These are phyloP conservation scores for Drosophila bifasciata DNA, from an alignment of 1,140 invertebrate species.

Conservation along the genomic window DNA sequence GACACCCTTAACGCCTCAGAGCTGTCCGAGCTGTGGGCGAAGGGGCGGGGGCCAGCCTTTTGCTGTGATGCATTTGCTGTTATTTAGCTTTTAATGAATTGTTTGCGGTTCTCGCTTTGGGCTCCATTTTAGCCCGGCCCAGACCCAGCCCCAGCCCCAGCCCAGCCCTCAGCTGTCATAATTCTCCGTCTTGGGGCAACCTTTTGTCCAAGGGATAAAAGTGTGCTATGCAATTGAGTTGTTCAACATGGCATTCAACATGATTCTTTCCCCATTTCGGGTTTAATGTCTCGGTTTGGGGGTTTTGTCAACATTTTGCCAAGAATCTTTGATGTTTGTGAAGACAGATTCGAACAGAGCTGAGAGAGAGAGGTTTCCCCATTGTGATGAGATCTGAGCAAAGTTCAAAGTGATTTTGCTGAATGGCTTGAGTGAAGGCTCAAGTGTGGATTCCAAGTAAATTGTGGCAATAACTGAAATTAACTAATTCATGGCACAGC, in stretches of 20 bases:
- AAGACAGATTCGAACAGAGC: background rate
- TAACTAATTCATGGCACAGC: conserved; percentile 27
- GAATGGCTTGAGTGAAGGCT: conserved; percentile 35
- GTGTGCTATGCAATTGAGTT: conserved; percentile 70
- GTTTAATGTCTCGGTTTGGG: background rate
- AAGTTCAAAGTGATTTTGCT: conserved; percentile 33
- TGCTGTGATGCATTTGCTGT: conserved; percentile 63
- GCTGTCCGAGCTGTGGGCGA: conserved; percentile 54
- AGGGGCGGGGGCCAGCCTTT: conserved; percentile 9
- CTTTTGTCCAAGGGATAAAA: conserved; percentile 55
- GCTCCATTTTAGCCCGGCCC: conserved; percentile 15
- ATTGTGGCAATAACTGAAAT: conserved; percentile 35
- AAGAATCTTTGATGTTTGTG: conserved; percentile 29
- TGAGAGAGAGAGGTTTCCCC: conserved; percentile 7
- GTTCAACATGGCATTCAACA: conserved; percentile 75
- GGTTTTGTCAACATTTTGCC: conserved; percentile 13
- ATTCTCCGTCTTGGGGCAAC: conserved; percentile 49
- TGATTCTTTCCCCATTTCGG: conserved; percentile 13
- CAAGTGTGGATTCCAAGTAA: conserved; percentile 3
- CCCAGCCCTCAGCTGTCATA: conserved; percentile 39
- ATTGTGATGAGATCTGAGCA: conserved; percentile 37
- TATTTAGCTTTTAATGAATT: conserved; percentile 77
- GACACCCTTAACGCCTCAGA: conserved; percentile 15
- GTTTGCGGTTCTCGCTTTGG: conserved; percentile 53
- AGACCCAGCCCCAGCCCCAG: too few species aligned